Percentiles rank a stretch among this genome's conserved stretches.
These are phyloP conservation scores for Monochamus alternatus DNA, from an alignment of 2,888 invertebrate genomes.

Conservation along the genomic window DNA sequence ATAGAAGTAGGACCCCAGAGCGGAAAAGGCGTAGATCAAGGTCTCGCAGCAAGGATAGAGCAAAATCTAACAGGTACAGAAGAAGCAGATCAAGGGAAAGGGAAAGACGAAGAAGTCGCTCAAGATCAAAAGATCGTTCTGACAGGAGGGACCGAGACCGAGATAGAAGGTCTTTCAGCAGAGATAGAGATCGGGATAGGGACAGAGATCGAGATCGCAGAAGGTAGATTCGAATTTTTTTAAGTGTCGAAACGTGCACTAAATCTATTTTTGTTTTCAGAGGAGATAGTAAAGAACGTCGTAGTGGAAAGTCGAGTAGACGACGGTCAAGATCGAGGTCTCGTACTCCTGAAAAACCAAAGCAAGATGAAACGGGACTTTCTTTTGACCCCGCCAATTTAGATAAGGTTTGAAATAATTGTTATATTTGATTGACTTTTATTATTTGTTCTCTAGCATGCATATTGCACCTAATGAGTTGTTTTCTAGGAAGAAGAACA, in stretches of 20 bases:
- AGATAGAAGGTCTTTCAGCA: constrained; percentile 62
- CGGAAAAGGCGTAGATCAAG: constrained; percentile 65
- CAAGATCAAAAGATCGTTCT: constrained; percentile 61
- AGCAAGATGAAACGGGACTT: constrained; percentile 74
- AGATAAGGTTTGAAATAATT: constrained; percentile 76
- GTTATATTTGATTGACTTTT: constrained; percentile 30
- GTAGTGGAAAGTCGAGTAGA: constrained; percentile 72
- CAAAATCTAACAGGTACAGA: constrained; percentile 76
- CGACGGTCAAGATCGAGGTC: constrained; percentile 67
- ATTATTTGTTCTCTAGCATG: background rate
- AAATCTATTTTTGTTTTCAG: constrained; percentile 67
- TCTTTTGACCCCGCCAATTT: constrained; percentile 83
- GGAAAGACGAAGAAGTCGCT: constrained; percentile 59
- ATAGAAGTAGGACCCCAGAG: constrained; percentile 65
- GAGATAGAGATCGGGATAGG: constrained; percentile 61
- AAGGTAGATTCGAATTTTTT: constrained; percentile 49
- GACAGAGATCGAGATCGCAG: constrained; percentile 60
- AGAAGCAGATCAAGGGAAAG: constrained; percentile 79
- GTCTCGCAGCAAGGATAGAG: constrained; percentile 67
- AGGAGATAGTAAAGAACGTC: constrained; percentile 78
- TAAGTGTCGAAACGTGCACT: background rate
- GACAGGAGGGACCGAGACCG: constrained; percentile 62
- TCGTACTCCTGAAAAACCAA: constrained; percentile 69
- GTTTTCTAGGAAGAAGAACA: constrained; percentile 87
- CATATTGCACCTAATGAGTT: background rate